A percentile compares a stretch with the other conserved stretches of the same genome.
Evolutionary conservation across 2,797 vertebrate genomes (phyloP).

Genomic region (Sebastes oblongus): DNA sequence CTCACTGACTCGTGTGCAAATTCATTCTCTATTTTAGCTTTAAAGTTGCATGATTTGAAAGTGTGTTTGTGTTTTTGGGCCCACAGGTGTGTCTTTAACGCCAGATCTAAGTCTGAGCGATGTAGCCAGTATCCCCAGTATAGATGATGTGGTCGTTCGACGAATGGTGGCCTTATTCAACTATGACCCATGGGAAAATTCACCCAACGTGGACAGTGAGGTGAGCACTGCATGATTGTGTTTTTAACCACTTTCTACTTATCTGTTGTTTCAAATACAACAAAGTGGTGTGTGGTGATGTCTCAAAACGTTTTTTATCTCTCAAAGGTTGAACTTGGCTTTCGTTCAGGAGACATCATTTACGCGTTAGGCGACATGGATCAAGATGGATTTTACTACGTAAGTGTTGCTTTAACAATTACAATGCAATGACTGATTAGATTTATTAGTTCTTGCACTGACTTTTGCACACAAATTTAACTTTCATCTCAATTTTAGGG

Average conservation of each 20-base stretch:
- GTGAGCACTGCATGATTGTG: conserved; percentile 66
- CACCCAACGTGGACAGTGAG: conserved; percentile 91
- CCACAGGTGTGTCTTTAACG: conserved; percentile 46
- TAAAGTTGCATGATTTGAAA: background rate
- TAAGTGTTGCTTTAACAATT: conserved; percentile 72
- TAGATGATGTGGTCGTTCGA: conserved; percentile 66
- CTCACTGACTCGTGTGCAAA: background rate
- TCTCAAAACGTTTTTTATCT: background rate
- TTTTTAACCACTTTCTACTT: background rate
- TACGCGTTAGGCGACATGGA: conserved; percentile 94
- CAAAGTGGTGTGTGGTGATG: background rate
- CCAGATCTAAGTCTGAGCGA: conserved; percentile 63
- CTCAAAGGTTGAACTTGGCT: conserved; percentile 88
- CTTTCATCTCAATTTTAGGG: conserved; percentile 79
- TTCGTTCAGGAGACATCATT: conserved; percentile 91
- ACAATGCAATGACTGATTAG: background rate
- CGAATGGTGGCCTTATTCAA: conserved; percentile 94
- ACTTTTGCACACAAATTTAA: background rate
- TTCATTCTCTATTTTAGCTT: background rate
- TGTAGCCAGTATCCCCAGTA: conserved; percentile 19
- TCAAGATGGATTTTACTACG: conserved; percentile 93
- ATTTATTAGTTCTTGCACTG: background rate
- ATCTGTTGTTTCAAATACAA: background rate
- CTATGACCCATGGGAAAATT: conserved; percentile 93
- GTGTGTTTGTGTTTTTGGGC: background rate